These are phyloP conservation scores for Athene cunicularia DNA, from an alignment of 2,113 vertebrate genomes.

Conservation along the genomic window DNA sequence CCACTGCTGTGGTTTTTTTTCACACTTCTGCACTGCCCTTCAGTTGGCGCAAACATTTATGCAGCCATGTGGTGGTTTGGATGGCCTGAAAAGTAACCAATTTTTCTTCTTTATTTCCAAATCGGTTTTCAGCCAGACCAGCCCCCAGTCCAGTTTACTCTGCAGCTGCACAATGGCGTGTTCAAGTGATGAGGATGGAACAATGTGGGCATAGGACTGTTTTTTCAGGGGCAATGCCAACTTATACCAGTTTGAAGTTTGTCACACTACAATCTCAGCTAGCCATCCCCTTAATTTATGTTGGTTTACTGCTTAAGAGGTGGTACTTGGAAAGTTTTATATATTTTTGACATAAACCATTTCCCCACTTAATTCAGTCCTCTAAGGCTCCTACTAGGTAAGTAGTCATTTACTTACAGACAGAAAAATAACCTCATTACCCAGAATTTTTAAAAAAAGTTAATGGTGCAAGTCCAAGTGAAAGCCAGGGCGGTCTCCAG, in stretches of 20 bases:
- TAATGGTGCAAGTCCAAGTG: background rate
- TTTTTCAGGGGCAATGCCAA: background rate
- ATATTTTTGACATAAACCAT: background rate
- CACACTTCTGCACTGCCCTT: background rate
- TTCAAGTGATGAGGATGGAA: background rate
- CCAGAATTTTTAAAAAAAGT: background rate
- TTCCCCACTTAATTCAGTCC: background rate
- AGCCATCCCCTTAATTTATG: background rate
- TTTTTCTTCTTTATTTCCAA: background rate
- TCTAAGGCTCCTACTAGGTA: background rate
- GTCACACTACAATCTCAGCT: background rate
- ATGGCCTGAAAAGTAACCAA: background rate
- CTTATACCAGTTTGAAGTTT: background rate
- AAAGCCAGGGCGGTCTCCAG: constrained; percentile 12
- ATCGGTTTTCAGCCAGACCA: background rate
- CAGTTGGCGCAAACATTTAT: background rate
- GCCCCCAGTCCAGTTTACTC: background rate
- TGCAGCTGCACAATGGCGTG: background rate
- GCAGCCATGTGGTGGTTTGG: background rate
- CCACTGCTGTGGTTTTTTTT: background rate
- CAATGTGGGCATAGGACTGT: background rate
- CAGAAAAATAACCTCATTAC: background rate
- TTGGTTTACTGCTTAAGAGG: background rate
- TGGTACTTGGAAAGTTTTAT: background rate
- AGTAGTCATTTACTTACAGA: background rate